Percentiles rank a stretch among this genome's conserved stretches.
Conservation (phyloP, 2,888 invertebrate genomes). For the Eulithis prunata region DNA sequence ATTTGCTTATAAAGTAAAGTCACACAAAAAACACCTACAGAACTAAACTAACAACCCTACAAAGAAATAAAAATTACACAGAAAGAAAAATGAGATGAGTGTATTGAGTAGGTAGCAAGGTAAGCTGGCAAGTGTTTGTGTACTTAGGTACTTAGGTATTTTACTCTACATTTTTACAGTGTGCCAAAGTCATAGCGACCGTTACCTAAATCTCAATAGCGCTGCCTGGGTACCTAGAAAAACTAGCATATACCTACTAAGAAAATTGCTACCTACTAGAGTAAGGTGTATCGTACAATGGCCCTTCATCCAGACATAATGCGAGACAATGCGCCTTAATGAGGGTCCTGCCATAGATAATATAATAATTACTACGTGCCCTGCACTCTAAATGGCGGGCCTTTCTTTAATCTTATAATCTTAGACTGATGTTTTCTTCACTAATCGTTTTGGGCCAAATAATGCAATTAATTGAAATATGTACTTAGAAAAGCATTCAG, state of each 20-base stretch:
- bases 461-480: slow-evolving; percentile 32
- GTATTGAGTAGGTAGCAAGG: too few species aligned
- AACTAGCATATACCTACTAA: neutral
- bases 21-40: too few species aligned
- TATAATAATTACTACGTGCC: slow-evolving; percentile 26
- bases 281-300: slow-evolving; percentile 30
- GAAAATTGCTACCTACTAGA: slow-evolving; percentile 22
- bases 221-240: neutral
- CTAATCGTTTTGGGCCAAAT: slow-evolving; percentile 44
- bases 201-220: too few species aligned
- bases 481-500: slow-evolving; percentile 3
- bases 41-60: too few species aligned
- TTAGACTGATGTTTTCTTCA: slow-evolving; percentile 50
- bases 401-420: slow-evolving; percentile 49
- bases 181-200: too few species aligned
- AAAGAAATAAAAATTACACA: too few species aligned
- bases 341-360: slow-evolving; percentile 47
- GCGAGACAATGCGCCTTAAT: slow-evolving; percentile 52
- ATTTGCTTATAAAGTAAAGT: too few species aligned
- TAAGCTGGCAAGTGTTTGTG: too few species aligned
- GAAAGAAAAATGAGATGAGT: too few species aligned
- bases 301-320: slow-evolving; percentile 50
- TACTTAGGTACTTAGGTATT: too few species aligned
- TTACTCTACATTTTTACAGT: too few species aligned
- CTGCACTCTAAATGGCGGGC: slow-evolving; percentile 34